Evolutionary conservation across 1,140 invertebrate species (phyloP), one percentile per base, ranked within the genome.

Genomic region (Carcinoscorpius rotundicauda): DNA sequence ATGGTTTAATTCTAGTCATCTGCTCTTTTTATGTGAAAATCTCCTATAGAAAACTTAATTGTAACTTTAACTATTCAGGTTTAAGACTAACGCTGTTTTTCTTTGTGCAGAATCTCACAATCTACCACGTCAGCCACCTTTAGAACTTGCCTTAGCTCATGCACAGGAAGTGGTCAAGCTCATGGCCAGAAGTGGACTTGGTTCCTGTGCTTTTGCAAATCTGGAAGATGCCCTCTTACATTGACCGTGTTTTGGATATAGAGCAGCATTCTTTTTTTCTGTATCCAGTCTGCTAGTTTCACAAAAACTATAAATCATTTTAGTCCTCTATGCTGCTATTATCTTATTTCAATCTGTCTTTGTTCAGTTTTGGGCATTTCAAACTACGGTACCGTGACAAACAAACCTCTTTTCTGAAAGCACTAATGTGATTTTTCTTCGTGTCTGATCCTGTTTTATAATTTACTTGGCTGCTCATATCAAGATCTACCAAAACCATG

Each of bases 141-240:
- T 97, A 72, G 93, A 97, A 82, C 85, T 93, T 69, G 88, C 91
- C 71, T 85, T 92, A 73, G 86, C 87, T 68, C 94, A 97, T 76
- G 88, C 92, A 29, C 84, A 86, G 71, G 87, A 93, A 76, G 83
- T 96, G 70, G 84, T 97, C 69, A 86, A 85, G 66, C 79, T 95
- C 67, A 97, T 97, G 89, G 87, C 91, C 58, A 86, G 85, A 73
- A 83, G 86, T 63, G 91, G 90, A 63, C 83, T 97, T 64, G 93
- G 93, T 70, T 88, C 91, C 63, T 94, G 92, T 83, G 93, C 93
- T 75, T 97, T 97, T 82, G 88, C 90, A 70, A 86, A 86, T 68
- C 66, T 78, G 48, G 71, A 71, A 9, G 56, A 52, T 9, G 29
- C 29, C 29, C 52, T 69, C 4, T 55, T 69, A 10, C 62, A 66